A percentile compares a stretch with the other conserved stretches of the same genome.
Conservation (phyloP, 2,113 vertebrate genomes). For the Corydoras maculifer region DNA sequence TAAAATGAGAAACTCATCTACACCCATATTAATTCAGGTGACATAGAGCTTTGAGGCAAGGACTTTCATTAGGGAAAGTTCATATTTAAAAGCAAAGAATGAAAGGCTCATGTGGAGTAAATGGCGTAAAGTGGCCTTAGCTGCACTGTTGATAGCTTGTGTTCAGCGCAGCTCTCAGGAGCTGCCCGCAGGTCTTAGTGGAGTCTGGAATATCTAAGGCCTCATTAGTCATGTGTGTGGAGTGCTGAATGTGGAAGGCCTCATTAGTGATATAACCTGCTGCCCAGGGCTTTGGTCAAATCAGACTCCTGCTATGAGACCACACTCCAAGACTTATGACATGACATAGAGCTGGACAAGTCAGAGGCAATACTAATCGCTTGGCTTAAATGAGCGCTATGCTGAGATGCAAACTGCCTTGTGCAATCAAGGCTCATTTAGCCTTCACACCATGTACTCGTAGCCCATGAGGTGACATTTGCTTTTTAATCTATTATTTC, state of each 20-base stretch:
- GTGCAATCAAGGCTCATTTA: slow-evolving; percentile 49
- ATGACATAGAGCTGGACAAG: slow-evolving; percentile 38
- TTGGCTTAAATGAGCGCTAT: slow-evolving; percentile 46
- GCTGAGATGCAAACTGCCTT: slow-evolving; percentile 45
- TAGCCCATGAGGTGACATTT: slow-evolving; percentile 44
- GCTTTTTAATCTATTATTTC: slow-evolving; percentile 42
- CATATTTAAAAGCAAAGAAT: slow-evolving; percentile 40
- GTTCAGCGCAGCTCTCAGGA: slow-evolving; percentile 26
- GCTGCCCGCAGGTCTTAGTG: slow-evolving; percentile 13
- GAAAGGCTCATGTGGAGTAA: slow-evolving; percentile 43
- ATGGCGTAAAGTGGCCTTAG: slow-evolving; percentile 44
- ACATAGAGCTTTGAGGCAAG: slow-evolving; percentile 33
- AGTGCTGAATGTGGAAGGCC: slow-evolving; percentile 30
- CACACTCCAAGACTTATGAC: slow-evolving; percentile 41
- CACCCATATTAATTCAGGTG: slow-evolving; percentile 27
- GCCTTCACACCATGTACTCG: slow-evolving; percentile 41
- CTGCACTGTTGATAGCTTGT: slow-evolving; percentile 43
- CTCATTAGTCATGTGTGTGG: slow-evolving; percentile 41
- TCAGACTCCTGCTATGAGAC: slow-evolving; percentile 48
- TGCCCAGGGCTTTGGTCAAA: slow-evolving; percentile 47
- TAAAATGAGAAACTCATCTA: slow-evolving; percentile 16
- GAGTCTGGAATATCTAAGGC: slow-evolving; percentile 24
- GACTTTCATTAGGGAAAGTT: slow-evolving; percentile 31
- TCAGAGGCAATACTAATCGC: slow-evolving; percentile 44
- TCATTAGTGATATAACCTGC: slow-evolving; percentile 46